phyloP scores from a whole-genome alignment of 2,888 invertebrate species.

The Apamea crenata region DNA sequence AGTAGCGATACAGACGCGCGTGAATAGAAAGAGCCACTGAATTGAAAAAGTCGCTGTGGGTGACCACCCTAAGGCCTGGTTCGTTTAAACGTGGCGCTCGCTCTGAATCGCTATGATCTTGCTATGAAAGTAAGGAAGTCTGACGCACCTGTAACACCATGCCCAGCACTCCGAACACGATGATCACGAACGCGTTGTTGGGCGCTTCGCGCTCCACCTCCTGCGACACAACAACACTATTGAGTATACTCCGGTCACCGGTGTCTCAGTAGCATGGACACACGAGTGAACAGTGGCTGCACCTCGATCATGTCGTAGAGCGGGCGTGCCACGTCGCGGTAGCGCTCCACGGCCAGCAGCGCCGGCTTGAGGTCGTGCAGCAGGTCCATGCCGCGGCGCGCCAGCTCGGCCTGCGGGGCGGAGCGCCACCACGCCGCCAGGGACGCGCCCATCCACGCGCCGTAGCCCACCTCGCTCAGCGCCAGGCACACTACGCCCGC shows the following conservation, averaged over 20 bases:
- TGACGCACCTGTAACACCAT: conserved; percentile 80
- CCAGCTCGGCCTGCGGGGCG: conserved; percentile 86
- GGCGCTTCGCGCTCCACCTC: conserved; percentile 88
- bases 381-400: conserved; percentile 84
- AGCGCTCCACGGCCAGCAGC: conserved; percentile 85
- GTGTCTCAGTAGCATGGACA: background rate
- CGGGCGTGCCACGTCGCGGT: conserved; percentile 83
- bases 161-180: conserved; percentile 81
- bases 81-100: background rate
- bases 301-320: conserved; percentile 87
- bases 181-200: conserved; percentile 85
- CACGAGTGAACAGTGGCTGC: background rate
- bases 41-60: background rate
- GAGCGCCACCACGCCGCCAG: conserved; percentile 86
- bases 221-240: conserved; percentile 70
- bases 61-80: background rate
- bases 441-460: conserved; percentile 87
- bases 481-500: conserved; percentile 84
- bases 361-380: conserved; percentile 88
- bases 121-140: background rate
- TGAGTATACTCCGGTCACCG: background rate
- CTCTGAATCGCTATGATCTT: background rate
- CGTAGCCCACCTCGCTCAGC: conserved; percentile 85
- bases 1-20: background rate
- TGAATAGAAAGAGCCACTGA: background rate